A percentile compares a stretch with the other conserved stretches of the same genome.
Evolutionary conservation across 2,888 invertebrate genomes (phyloP).

Genomic region (Drosophila siamana): DNA sequence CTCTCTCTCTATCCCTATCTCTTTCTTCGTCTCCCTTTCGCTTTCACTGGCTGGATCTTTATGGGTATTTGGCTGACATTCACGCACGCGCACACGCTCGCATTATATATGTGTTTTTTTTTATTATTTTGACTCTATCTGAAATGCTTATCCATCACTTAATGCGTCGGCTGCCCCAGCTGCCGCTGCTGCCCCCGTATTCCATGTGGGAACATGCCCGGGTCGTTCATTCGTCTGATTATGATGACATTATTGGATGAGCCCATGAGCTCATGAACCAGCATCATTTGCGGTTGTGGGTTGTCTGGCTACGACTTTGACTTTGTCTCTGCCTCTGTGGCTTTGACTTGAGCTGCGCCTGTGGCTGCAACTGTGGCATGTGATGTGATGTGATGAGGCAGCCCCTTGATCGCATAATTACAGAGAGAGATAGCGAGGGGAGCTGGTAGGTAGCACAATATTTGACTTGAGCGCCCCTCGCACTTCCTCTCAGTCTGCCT

Average conservation of each 20-base stretch:
- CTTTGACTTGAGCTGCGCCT: slow-evolving; percentile 19
- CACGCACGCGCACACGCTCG: slow-evolving; percentile 53
- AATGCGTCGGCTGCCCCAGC: slow-evolving; percentile 26
- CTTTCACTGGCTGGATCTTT: slow-evolving; percentile 5
- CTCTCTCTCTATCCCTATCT: neutral
- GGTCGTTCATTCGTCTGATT: slow-evolving; percentile 51
- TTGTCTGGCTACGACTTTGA: slow-evolving; percentile 48
- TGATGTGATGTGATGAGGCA: slow-evolving; percentile 33
- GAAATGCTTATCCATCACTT: slow-evolving; percentile 69
- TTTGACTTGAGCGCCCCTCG: slow-evolving; percentile 31
- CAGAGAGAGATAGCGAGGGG: neutral
- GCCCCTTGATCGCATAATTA: slow-evolving; percentile 59
- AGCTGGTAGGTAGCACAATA: slow-evolving; percentile 5
- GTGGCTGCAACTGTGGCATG: slow-evolving; percentile 6
- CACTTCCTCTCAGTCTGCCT: neutral
- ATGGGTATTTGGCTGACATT: slow-evolving; percentile 26
- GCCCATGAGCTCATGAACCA: slow-evolving; percentile 45
- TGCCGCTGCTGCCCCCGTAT: slow-evolving; percentile 13
- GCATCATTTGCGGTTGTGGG: slow-evolving; percentile 67
- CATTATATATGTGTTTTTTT: too few relatives aligned
- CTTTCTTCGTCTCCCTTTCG: neutral
- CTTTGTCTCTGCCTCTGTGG: neutral
- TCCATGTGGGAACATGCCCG: slow-evolving; percentile 66
- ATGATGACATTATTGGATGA: slow-evolving; percentile 74
- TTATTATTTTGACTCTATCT: slow-evolving; percentile 78